These are phyloP conservation scores for Tinea semifulvella DNA, from an alignment of 2,888 invertebrate species.

Conservation along the genomic window DNA sequence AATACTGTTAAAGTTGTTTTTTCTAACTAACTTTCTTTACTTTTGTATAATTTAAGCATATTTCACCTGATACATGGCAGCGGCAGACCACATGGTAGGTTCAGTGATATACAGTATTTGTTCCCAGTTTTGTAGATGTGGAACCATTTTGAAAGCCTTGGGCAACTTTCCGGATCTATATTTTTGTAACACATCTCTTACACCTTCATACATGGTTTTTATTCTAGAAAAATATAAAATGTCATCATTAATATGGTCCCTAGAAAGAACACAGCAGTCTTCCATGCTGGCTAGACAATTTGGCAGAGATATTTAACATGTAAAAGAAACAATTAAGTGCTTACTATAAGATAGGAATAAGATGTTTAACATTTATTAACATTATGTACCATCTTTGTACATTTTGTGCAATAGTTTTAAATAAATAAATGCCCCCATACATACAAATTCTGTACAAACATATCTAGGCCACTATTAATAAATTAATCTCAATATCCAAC, in stretches of 20 bases:
- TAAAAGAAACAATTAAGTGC: too few relatives aligned
- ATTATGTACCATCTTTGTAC: too few relatives aligned
- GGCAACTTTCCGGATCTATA: slow-evolving; percentile 97
- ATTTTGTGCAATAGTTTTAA: too few relatives aligned
- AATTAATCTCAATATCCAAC: too few relatives aligned
- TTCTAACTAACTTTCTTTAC: slow-evolving; percentile 84
- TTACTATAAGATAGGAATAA: too few relatives aligned
- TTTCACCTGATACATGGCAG: slow-evolving; percentile 88
- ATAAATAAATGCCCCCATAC: too few relatives aligned
- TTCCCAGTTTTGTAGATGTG: slow-evolving; percentile 93
- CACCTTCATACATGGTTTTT: slow-evolving; percentile 89
- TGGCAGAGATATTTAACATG: too few relatives aligned
- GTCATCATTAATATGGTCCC: not conserved
- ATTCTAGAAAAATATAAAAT: slow-evolving; percentile 52
- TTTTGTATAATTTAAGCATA: slow-evolving; percentile 19
- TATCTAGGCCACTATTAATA: too few relatives aligned
- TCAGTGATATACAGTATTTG: slow-evolving; percentile 87
- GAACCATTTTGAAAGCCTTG: slow-evolving; percentile 97
- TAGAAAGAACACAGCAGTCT: too few relatives aligned
- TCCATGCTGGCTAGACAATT: too few relatives aligned
- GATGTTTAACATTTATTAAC: too few relatives aligned
- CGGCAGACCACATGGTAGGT: slow-evolving; percentile 97
- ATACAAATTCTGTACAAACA: too few relatives aligned
- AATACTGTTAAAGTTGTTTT: not conserved
- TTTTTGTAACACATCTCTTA: slow-evolving; percentile 84